Base-by-base conservation (phyloP, 2,888 invertebrate species). In the Periphyllus acericola region DNA sequence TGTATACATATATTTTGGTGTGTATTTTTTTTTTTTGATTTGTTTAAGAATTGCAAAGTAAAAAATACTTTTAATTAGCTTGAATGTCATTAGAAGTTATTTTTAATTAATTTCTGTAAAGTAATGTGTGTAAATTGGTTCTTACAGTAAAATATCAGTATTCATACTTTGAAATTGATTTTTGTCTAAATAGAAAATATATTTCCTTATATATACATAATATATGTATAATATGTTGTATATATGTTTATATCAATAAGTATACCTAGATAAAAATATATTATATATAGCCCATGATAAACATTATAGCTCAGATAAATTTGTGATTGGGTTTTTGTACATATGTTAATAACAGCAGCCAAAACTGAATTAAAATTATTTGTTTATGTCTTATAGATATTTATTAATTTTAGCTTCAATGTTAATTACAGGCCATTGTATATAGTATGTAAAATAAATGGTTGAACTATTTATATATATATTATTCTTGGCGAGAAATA, bases 61-160 rank as follows among this genome's bases (percentile, higher is more conserved):
- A 25, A 36, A 25, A 8, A 36, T 25, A 76, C 29, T 34, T 83
- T 68, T 36, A n/a, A 74, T 32, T 83, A n/a, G 21, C 46, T 66
- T 85, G 66, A 32, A 66, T 83, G n/a, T 75, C 29, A 21, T 85
- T 68, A 84, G 19, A 80, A 60, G 83, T 60, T 74, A 75, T 74
- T 29, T 40, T 74, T 83, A 84, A 40, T 76, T 66, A 76, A 76
- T 78, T 68, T 85, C 68, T 85, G 66, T 78, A 52, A 68, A 84
- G 25, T 84, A 29, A 84, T 85, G 78, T 85, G 84, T 85, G 84
- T 85, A 78, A 78, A 85, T 76, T 68, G 76, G 76, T 84, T 78
- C 9, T 71, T 68, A 85, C n/a, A 46, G 32, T 68, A 78, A 60
- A 52, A 52, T 75, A 75, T 75, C 14, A 60, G 29, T 75, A 83